Evolutionary conservation across 2,113 vertebrate species (phyloP).

Genomic region (Tachycineta bicolor): DNA sequence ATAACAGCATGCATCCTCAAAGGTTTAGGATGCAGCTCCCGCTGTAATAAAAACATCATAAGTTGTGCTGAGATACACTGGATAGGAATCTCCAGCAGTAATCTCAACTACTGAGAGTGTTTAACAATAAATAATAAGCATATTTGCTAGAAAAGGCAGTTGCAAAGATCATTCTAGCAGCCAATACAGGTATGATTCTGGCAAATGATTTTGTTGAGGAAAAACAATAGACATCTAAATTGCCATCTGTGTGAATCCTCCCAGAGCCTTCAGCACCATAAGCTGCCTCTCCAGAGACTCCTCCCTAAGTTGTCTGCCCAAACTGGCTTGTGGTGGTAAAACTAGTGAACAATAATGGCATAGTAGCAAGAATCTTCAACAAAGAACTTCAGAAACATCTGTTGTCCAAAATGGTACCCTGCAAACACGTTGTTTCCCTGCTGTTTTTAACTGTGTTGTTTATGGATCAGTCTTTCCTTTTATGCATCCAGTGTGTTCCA

Average conservation of each 20-base stretch:
- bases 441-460: neutral
- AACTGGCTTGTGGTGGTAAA: neutral
- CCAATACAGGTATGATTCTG: neutral
- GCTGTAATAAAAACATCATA: neutral
- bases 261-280: neutral
- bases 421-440: neutral
- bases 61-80: neutral
- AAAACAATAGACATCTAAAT: neutral
- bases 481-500: neutral
- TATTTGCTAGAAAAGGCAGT: neutral
- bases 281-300: neutral
- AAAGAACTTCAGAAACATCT: neutral
- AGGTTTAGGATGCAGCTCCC: neutral
- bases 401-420: neutral
- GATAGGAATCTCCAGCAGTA: neutral
- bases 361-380: neutral
- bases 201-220: neutral
- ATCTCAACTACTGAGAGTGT: neutral
- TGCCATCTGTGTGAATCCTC: neutral
- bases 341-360: neutral
- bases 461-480: neutral
- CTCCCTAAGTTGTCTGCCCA: neutral
- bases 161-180: neutral
- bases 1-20: neutral
- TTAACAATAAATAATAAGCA: neutral